Conservation (phyloP, 1,140 invertebrate genomes). For the Diachasmimorpha longicaudata region DNA sequence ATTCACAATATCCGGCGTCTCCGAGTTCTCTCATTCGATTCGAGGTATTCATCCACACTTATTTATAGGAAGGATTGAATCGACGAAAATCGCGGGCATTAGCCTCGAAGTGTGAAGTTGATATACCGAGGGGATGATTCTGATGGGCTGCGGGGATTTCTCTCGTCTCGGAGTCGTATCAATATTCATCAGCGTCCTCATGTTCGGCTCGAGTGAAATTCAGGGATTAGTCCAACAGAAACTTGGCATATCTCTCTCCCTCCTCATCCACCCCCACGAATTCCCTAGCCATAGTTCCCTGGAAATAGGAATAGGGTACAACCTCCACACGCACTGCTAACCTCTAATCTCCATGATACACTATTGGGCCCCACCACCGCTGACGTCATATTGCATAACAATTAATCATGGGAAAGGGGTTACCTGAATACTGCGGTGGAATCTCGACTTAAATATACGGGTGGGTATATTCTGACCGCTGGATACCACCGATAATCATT, state of each 20-base stretch:
- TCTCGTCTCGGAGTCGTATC: conserved; percentile 42
- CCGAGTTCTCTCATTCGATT: no score
- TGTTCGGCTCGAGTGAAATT: conserved; percentile 61
- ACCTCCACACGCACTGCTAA: neutral
- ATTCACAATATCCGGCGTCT: no score
- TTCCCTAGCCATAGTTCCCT: neutral
- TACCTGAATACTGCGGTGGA: neutral
- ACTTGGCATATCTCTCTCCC: conserved; percentile 44
- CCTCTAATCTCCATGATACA: conserved; percentile 45
- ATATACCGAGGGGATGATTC: neutral
- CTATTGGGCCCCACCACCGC: conserved; percentile 49
- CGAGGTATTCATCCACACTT: neutral
- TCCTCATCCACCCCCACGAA: neutral
- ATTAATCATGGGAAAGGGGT: conserved; percentile 54
- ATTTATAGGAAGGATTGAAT: neutral
- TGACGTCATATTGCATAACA: conserved; percentile 66
- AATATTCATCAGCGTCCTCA: conserved; percentile 64
- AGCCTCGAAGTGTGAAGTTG: no score
- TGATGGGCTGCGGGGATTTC: conserved; percentile 1
- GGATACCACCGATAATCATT: conserved; percentile 64
- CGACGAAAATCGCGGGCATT: neutral
- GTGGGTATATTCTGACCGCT: conserved; percentile 33
- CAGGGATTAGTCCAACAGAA: conserved; percentile 56
- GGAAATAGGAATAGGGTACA: conserved; percentile 14
- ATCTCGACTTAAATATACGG: neutral